phyloP scores from a whole-genome alignment of 2,888 invertebrate genomes.

The Phorcus lineatus region DNA sequence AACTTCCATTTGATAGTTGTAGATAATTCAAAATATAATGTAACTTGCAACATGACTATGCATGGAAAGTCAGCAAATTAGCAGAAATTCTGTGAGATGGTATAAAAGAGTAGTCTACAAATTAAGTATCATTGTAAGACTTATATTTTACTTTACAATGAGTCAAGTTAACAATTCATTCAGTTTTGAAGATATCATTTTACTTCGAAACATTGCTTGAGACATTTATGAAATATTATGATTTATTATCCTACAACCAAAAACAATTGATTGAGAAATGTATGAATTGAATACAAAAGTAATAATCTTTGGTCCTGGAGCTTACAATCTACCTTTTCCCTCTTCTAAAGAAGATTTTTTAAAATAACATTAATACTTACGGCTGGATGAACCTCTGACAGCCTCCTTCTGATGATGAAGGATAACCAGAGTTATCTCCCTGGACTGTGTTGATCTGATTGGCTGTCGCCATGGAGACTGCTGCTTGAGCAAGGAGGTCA shows the following conservation, averaged over 20 bases:
- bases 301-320: too few species aligned
- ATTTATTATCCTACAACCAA: too few species aligned
- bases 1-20: too few species aligned
- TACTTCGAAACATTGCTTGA: too few species aligned
- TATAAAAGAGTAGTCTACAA: background rate
- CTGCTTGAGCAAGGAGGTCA: background rate
- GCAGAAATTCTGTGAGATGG: background rate
- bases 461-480: background rate
- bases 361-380: constrained; percentile 23
- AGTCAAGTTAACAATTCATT: background rate
- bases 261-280: too few species aligned
- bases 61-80: background rate
- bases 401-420: background rate
- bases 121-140: background rate
- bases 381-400: constrained; percentile 29
- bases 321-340: too few species aligned
- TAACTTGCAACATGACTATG: too few species aligned
- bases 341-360: too few species aligned
- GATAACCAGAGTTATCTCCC: background rate
- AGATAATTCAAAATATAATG: too few species aligned
- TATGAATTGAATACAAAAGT: too few species aligned
- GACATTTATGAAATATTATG: too few species aligned
- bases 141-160: background rate
- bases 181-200: too few species aligned
- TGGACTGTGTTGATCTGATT: background rate